These are phyloP conservation scores for Sinonovacula constricta DNA, from an alignment of 1,140 invertebrate species.

Conservation along the genomic window DNA sequence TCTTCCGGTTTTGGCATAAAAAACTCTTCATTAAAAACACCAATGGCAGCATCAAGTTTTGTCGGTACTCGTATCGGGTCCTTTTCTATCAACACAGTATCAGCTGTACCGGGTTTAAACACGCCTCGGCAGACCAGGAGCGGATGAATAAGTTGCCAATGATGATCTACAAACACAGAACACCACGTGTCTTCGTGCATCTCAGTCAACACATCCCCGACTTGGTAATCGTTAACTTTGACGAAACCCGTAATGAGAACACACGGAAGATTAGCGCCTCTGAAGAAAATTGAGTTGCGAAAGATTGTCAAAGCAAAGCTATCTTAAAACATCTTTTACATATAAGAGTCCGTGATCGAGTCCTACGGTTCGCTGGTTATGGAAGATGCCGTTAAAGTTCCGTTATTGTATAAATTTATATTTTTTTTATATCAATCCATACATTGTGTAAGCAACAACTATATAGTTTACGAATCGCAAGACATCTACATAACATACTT, in stretches of 20 bases:
- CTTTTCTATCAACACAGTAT: background rate
- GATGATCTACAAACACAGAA: background rate
- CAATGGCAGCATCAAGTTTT: background rate
- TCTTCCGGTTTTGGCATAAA: constrained; percentile 48
- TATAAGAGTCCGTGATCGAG: background rate
- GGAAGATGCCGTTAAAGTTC: background rate
- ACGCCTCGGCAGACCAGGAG: background rate
- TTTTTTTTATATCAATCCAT: background rate
- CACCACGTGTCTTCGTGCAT: background rate
- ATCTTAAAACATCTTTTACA: background rate
- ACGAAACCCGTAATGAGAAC: background rate
- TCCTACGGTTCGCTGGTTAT: background rate
- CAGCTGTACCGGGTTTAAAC: background rate
- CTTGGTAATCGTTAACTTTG: background rate
- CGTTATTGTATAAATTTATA: background rate
- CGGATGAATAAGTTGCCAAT: background rate
- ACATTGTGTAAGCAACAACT: background rate
- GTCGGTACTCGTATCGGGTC: background rate
- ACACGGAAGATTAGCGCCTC: background rate
- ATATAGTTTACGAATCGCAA: background rate
- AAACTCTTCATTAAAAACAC: constrained; percentile 37
- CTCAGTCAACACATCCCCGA: background rate
- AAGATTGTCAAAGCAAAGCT: background rate
- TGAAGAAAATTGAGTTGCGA: background rate
- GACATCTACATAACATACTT: background rate